Evolutionary conservation across 2,797 vertebrate species (phyloP).

Genomic region (Pogonophryne albipinna): DNA sequence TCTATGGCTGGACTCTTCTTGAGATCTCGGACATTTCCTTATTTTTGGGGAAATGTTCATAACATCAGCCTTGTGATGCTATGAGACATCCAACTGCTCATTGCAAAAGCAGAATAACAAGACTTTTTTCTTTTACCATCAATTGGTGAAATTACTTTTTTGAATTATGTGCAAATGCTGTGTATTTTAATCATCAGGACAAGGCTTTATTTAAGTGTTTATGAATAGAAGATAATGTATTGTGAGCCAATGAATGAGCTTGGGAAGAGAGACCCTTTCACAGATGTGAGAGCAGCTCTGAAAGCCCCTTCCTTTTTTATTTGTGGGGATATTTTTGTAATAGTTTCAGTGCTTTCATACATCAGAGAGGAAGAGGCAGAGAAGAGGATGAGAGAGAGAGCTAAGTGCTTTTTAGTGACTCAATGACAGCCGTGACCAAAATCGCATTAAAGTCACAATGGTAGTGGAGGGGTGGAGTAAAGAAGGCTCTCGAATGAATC

Average conservation of each 20-base stretch:
- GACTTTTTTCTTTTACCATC: no score
- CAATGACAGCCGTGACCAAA: slow-evolving; percentile 76
- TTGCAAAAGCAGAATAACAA: no score
- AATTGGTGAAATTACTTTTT: no score
- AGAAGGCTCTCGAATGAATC: slow-evolving; percentile 80
- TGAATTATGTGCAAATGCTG: neutral
- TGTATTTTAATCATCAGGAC: slow-evolving; percentile 12
- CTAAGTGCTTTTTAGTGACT: slow-evolving; percentile 76
- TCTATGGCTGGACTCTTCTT: neutral
- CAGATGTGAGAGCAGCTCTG: neutral
- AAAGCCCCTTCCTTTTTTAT: slow-evolving; percentile 9
- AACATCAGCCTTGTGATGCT: no score
- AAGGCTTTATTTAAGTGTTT: slow-evolving; percentile 27
- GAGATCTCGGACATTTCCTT: no score
- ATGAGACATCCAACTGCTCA: no score
- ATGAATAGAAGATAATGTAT: neutral
- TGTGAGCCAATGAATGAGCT: neutral
- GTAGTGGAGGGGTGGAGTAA: slow-evolving; percentile 66
- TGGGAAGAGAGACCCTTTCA: neutral
- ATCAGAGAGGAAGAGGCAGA: slow-evolving; percentile 18
- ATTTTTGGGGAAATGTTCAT: no score
- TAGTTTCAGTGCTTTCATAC: slow-evolving; percentile 14
- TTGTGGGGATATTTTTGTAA: slow-evolving; percentile 9
- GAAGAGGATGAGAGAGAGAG: slow-evolving; percentile 53
- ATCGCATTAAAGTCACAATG: slow-evolving; percentile 80